Conservation (phyloP, 1,140 invertebrate species). For the Homalodisca vitripennis region DNA sequence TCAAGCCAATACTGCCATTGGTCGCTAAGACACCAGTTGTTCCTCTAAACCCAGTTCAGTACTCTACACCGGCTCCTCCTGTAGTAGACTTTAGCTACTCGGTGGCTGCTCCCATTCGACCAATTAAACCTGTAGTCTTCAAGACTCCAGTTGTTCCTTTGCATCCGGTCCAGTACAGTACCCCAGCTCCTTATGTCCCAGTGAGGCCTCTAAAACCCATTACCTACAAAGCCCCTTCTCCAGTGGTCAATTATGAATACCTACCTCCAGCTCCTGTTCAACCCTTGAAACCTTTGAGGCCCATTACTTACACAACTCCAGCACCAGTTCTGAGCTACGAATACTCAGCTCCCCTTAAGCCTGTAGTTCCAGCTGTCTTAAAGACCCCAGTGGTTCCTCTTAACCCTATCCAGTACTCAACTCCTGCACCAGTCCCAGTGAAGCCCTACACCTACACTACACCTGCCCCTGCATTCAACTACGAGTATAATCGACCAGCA, state of each 20-base stretch:
- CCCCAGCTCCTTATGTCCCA: slow-evolving; percentile 11
- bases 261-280: background rate
- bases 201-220: slow-evolving; percentile 31
- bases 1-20: slow-evolving; percentile 13
- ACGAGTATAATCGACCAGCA: slow-evolving; percentile 6
- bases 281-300: slow-evolving; percentile 33
- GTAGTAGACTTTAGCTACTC: background rate
- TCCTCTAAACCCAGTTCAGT: slow-evolving; percentile 36
- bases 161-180: background rate
- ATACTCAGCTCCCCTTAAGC: slow-evolving; percentile 11
- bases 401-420: slow-evolving; percentile 29
- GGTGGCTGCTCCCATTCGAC: background rate
- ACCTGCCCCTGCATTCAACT: slow-evolving; percentile 23
- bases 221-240: slow-evolving; percentile 22
- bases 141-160: slow-evolving; percentile 4
- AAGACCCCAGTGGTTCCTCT: slow-evolving; percentile 29
- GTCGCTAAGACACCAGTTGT: slow-evolving; percentile 34
- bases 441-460: slow-evolving; percentile 31
- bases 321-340: slow-evolving; percentile 32
- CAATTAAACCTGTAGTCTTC: background rate
- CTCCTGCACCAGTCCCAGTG: slow-evolving; percentile 30
- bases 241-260: slow-evolving; percentile 9
- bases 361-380: background rate
- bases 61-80: slow-evolving; percentile 29
- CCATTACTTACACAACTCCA: slow-evolving; percentile 29